phyloP scores from a whole-genome alignment of 2,888 invertebrate species.

The Notodonta ziczac region DNA sequence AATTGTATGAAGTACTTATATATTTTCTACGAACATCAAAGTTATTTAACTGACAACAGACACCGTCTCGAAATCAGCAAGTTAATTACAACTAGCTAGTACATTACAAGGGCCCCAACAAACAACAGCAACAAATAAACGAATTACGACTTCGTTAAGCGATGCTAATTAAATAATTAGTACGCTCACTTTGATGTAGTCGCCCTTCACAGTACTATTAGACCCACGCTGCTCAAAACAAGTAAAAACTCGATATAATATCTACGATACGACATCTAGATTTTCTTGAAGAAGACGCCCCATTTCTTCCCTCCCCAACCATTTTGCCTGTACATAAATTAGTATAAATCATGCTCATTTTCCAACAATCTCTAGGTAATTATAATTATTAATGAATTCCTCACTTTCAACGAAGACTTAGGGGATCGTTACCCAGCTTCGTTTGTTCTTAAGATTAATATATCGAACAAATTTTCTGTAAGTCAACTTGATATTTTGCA shows the following conservation, averaged over 20 bases:
- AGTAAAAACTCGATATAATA: too few species aligned
- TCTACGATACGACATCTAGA: too few species aligned
- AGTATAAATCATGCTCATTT: not conserved
- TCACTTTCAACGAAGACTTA: not conserved
- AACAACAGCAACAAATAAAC: slow-evolving; percentile 15
- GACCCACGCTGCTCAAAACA: not conserved
- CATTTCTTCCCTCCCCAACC: too few species aligned
- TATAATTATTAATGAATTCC: not conserved
- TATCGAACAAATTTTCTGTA: not conserved
- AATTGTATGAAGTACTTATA: too few species aligned
- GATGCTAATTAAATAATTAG: slow-evolving; percentile 14
- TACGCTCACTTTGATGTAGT: slow-evolving; percentile 7
- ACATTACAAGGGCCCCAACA: not conserved
- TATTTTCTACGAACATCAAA: not conserved
- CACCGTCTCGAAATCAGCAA: not conserved
- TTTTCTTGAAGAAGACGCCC: too few species aligned
- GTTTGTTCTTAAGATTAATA: not conserved
- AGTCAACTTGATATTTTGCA: not conserved
- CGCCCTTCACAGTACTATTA: not conserved
- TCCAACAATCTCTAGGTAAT: slow-evolving; percentile 1
- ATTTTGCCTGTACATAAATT: not conserved
- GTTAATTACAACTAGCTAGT: not conserved
- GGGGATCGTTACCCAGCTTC: not conserved
- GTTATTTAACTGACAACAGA: not conserved
- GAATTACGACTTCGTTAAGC: slow-evolving; percentile 8